Conservation (phyloP, 2,888 invertebrate species). For the Eupithecia dodoneata region DNA sequence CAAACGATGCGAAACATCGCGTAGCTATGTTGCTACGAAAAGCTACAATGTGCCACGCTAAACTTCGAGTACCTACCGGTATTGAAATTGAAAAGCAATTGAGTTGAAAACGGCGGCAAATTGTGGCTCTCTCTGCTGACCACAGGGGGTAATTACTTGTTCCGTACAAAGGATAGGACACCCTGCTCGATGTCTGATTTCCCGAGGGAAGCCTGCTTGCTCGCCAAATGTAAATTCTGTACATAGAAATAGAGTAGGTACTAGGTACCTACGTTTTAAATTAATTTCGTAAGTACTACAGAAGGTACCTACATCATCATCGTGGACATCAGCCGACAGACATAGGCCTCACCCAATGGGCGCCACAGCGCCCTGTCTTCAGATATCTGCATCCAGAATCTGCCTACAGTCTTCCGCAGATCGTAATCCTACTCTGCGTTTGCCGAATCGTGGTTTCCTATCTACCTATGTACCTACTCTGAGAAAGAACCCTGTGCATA, state of each 20-base stretch:
- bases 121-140: conserved; percentile 6
- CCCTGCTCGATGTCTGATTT: conserved; percentile 43
- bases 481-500: too few relatives aligned
- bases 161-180: conserved; percentile 40
- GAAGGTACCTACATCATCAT: neutral
- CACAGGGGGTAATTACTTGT: conserved; percentile 40
- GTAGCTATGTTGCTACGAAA: neutral
- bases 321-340: neutral
- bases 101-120: conserved; percentile 14
- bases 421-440: neutral
- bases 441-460: too few relatives aligned
- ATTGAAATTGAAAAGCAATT: conserved; percentile 9
- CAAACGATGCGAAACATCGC: neutral
- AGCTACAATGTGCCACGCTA: neutral
- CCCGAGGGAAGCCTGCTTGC: conserved; percentile 35
- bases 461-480: too few relatives aligned
- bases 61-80: neutral
- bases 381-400: neutral
- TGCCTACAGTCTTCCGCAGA: neutral
- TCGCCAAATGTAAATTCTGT: conserved; percentile 27
- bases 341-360: too few relatives aligned
- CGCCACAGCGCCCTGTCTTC: neutral
- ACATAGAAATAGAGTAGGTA: neutral
- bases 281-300: neutral
- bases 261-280: neutral